Evolutionary conservation across 2,888 invertebrate genomes (phyloP), one percentile per base, ranked within the genome.

Genomic region (Eretmocerus hayati): DNA sequence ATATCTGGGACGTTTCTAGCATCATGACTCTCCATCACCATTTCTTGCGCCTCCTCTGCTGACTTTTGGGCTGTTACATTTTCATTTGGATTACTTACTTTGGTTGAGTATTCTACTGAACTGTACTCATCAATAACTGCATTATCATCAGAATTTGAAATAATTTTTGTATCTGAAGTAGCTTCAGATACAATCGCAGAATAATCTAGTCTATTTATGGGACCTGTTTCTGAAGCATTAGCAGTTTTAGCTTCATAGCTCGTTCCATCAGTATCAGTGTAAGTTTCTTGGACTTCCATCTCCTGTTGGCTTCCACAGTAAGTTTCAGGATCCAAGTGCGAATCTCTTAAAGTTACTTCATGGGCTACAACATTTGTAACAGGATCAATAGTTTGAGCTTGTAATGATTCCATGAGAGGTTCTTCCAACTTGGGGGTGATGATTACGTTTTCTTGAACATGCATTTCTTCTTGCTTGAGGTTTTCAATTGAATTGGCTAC

Each of bases 51-150:
- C 19, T 39, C 48, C 11, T 19, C 9, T 2, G 21, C 13, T 30
- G 11, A 13, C 4, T 35, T 30, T 21, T 30, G 30, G 13, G 19
- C 18, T 8, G 4, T 21, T 21, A 19, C 21, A 32, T 36, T 16
- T 32, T 32, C 19, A 30, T 41, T 15, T 5, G 4, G 21, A 16
- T 18, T 16, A 23, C 40, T 40, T 42, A 26, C 18, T 23, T 38
- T 21, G 9, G 39, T 16, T 18, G 23, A 36, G 39, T 49, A 48
- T 15, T 53, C 49, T 6, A 41, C 15, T n/a, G 50, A 44, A 44
- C 31, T 47, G n/a, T 47, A 50, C 40, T 53, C 53, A 30, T 49
- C 44, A 9, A 53, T n/a, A 4, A 53, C 43, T 5, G 53, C 47
- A 11, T 50, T 45, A 35, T 53, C 50, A n/a, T 53, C 46, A 19